Evolutionary conservation across 2,888 invertebrate genomes (phyloP).

Genomic region (Athetis lepigone): DNA sequence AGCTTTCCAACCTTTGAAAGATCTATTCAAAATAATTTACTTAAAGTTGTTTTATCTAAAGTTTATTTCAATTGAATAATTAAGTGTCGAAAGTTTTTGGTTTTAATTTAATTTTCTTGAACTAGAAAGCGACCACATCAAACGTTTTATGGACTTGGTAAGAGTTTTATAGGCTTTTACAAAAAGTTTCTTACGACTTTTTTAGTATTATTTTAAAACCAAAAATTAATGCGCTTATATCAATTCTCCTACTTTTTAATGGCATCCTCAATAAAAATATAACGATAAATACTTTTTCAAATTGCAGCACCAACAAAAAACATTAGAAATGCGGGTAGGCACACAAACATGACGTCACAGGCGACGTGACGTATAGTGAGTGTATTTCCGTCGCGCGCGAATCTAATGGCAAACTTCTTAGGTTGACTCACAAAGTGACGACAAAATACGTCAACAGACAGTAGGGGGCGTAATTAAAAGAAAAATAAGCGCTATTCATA

Average conservation of each 20-base stretch:
- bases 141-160: slow-evolving; percentile 7
- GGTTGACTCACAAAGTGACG: slow-evolving; percentile 60
- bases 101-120: background rate
- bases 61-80: background rate
- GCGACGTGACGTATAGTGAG: slow-evolving; percentile 52
- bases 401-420: slow-evolving; percentile 57
- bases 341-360: slow-evolving; percentile 41
- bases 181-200: slow-evolving; percentile 14
- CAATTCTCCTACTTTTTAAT: background rate
- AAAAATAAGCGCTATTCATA: slow-evolving; percentile 90
- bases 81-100: background rate
- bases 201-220: background rate
- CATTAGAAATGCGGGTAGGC: slow-evolving; percentile 32
- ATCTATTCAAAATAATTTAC: background rate
- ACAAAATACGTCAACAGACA: slow-evolving; percentile 78
- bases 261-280: background rate
- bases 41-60: background rate
- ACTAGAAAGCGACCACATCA: slow-evolving; percentile 1
- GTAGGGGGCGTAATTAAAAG: slow-evolving; percentile 87
- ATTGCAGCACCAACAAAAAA: slow-evolving; percentile 37
- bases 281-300: slow-evolving; percentile 1
- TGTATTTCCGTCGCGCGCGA: slow-evolving; percentile 48
- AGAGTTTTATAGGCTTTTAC: background rate
- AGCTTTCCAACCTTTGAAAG: background rate
- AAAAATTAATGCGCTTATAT: background rate